Evolutionary conservation across 2,113 vertebrate species (phyloP), one percentile per base, ranked within the genome.

Genomic region (Romanogobio albipinnatus): DNA sequence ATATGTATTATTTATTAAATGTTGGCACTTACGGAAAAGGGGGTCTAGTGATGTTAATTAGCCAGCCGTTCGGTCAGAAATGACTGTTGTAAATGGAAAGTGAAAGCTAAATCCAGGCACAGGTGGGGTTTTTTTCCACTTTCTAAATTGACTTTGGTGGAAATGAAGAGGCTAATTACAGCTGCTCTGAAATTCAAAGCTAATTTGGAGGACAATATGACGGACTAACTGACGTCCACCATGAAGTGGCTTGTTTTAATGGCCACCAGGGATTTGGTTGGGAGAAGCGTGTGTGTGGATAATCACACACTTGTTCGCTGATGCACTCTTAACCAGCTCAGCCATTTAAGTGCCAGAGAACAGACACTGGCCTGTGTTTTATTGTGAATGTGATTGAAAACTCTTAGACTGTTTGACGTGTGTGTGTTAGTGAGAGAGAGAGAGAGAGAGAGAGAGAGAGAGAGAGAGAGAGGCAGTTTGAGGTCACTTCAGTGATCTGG

Each of bases 1-100:
- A 94, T 94, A 95, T 94, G 92, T 94, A 94, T 94, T 95, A 94
- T 95, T 95, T 95, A 94, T 94, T 92, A 94, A 94, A 94, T 94
- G 94, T 93, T 93, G 91, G 89, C 89, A 92, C 92, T 93, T 91
- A 92, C 89, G 88, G 92, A 93, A 93, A 93, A 94, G 91, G 90
- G 89, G 92, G 89, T 92, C 90, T 91, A 92, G 92, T 92, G 92
- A 91, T 94, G 94, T 94, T 95, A 95, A 95, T 95, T 94, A 95
- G 93, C 93, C 89, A 95, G 90, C 92, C 93, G 95, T 95, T 96
- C 94, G 93, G 91, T 95, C 89, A 92, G 93, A 92, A 94, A 94
- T 91, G 92, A 93, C 91, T 91, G 91, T 94, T 94, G 95, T 92
- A 93, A 93, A 93, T 92, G 92, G 90, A 92, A 93, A 94, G 91